Base-by-base conservation (phyloP, 2,113 vertebrate species). In the Plecturocebus donacophilus region DNA sequence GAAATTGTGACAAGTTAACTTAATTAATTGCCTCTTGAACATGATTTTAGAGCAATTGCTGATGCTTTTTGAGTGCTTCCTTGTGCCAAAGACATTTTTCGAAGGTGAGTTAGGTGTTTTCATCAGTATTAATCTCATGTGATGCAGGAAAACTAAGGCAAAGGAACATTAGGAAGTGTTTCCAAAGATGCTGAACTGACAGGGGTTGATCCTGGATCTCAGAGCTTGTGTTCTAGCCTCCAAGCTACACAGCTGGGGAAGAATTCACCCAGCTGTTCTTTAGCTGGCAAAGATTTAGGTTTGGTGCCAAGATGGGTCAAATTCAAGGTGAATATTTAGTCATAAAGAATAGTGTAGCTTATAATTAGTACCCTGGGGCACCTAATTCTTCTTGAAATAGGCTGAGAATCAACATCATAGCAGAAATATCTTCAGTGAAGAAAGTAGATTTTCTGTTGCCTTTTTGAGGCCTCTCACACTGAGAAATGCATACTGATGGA, bases 391-490 rank as follows among this genome's bases (percentile, higher is more conserved):
- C 83, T 64, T 70, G 54, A 96, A 96, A 86, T 30, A 61, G 47
- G 19, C 68, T 76, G 35, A 75, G 64, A 73, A 21, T 54, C 54
- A 75, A 49, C 83, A 79, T 82, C 30, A 77, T 12, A 71, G 61
- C 19, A 82, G 68, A 92, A 93, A 56, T 85, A 87, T 8, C 25
- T 83, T 42, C 35, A 45, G 25, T 40, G 38, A 95, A 89, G 95
- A 75, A 73, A 73, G 76, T 23, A 90, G 71, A 79, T 83, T 86
- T 97, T 64, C 61, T 77, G 42, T 80, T 96, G 27, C 21, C 7
- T 83, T 90, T 95, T 94, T 86, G 87, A 95, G 73, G n/a, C 9
- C 27, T 94, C 38, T 94, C 64, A 87, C 23, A 87, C 68, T 54
- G 54, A 95, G 76, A 90, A 94, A 71, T 84, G 40, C 68, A 49